phyloP scores from a whole-genome alignment of 2,888 invertebrate genomes.

The Coenonympha arcania region DNA sequence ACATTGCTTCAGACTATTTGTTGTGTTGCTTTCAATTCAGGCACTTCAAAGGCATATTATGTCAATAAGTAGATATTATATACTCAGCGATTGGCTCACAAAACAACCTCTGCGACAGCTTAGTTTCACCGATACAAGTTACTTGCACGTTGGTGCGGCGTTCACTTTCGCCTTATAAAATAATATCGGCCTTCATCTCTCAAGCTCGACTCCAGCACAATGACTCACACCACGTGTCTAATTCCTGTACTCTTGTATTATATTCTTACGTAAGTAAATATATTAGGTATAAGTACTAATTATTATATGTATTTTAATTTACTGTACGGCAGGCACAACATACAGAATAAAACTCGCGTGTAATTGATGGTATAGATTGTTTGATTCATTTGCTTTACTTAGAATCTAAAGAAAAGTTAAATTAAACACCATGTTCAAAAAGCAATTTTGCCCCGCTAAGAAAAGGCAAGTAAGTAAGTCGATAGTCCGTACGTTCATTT shows the following conservation, averaged over 20 bases:
- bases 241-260: background rate
- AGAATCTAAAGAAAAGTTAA: no score
- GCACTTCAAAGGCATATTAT: background rate
- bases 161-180: slow-evolving; percentile 22
- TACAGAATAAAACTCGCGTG: no score
- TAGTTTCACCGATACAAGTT: slow-evolving; percentile 19
- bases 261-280: no score
- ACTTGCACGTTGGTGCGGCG: slow-evolving; percentile 17
- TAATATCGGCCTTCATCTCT: slow-evolving; percentile 23
- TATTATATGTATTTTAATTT: no score
- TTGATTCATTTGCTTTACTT: no score
- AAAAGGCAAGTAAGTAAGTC: no score
- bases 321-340: no score
- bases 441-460: no score
- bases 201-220: slow-evolving; percentile 14
- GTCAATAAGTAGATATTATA: background rate
- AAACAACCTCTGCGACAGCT: slow-evolving; percentile 16
- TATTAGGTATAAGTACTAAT: no score
- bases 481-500: no score
- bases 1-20: background rate
- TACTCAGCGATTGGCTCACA: slow-evolving; percentile 6
- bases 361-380: no score
- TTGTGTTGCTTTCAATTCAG: background rate
- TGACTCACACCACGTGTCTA: slow-evolving; percentile 11
- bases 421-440: no score